Base-by-base conservation (phyloP, 2,113 vertebrate genomes). In the Actenoides hombroni region DNA sequence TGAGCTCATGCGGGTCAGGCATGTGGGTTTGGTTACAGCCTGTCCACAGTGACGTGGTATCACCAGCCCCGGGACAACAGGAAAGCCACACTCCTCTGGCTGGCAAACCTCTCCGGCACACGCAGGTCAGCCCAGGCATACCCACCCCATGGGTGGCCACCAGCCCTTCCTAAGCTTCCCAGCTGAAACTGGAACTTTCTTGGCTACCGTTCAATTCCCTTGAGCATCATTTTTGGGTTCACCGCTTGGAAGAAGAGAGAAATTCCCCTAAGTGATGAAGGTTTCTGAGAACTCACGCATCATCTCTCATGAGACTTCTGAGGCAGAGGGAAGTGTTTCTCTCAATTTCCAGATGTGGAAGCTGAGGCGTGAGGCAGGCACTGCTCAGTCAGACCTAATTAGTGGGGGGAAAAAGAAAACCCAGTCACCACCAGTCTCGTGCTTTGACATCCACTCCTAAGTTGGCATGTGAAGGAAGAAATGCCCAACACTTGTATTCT, bases 281-380 rank as follows among this genome's bases (percentile, higher is more conserved):
- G 25, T 67, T 83, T 90, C 64, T 8, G 31, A 88, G 28, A 39
- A 10, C 67, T 71, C 44, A 68, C 13, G 63, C 13, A 21, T 75
- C 2, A 1, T 31, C 23, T 69, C 76, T 87, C 75, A 67, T 79
- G 86, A 81, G 60, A 77, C 18, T 33, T 77, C 5, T 63, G 56
- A 56, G 63, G 31, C 31, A 74, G 69, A 86, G 6, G 56, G 64
- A 94, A 84, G 60, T 42, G 20, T 53, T 92, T 57, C 35, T 71
- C 67, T 84, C 16, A 31, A 81, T 90, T 91, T 94, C 83, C 78
- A 91, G 71, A 61, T 56, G 20, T 71, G 90, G 83, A 81, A 92
- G 67, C 51, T 86, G 90, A 96, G 53, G 76, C 2, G 2, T 83
- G 69, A 80, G 57, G 63, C 60, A 73, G 56, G 42, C 2, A 2